Base-by-base conservation (phyloP, 2,888 invertebrate genomes). In the Podabrus alpinus region DNA sequence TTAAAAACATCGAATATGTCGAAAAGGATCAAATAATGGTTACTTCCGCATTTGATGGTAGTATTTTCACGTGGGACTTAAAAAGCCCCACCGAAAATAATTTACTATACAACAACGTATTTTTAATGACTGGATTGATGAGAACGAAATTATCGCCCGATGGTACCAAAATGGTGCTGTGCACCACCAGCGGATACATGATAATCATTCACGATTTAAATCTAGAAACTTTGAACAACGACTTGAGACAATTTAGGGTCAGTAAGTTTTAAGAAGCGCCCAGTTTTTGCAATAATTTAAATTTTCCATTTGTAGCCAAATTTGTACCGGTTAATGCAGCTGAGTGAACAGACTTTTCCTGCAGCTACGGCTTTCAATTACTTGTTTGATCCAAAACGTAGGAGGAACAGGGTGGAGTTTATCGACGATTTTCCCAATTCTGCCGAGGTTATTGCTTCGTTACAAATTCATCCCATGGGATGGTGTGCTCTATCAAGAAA, bases 1-100 rank as follows among this genome's bases (percentile, higher is more conserved):
- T 96, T 66, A 98, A 98, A 87, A 98, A 97, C 86, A 96, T 98
- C 79, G 97, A 98, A 85, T 97, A 95, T 86, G 95, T 95, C 25
- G 92, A 92, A 17, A 92, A 92, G 83, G 94, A 95, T 84, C 94
- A 95, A 78, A 89, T 96, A 9, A 89, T 98, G 74, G 93, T 98
- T 13, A 97, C 97, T 0, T 97, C 97, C 1, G 97, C 96, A 0
- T 94, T 97, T 84, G 97, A 98, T 86, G 97, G 97, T 13, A 95
- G 94, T 83, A 95, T 98, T 84, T 96, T 94, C 83, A 94, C 96
- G 0, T 98, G 98, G 98, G 96, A 97, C 85, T 94, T 97, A 25
- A 96, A 96, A 86, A 94, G 93, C 84, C 94, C 91, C 79, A 94
- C 94, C 0, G 95, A 95, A 85, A 92, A 91, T 83, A 94, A 93